phyloP scores from a whole-genome alignment of 2,888 invertebrate genomes.

The Synanthedon andrenaeformis region DNA sequence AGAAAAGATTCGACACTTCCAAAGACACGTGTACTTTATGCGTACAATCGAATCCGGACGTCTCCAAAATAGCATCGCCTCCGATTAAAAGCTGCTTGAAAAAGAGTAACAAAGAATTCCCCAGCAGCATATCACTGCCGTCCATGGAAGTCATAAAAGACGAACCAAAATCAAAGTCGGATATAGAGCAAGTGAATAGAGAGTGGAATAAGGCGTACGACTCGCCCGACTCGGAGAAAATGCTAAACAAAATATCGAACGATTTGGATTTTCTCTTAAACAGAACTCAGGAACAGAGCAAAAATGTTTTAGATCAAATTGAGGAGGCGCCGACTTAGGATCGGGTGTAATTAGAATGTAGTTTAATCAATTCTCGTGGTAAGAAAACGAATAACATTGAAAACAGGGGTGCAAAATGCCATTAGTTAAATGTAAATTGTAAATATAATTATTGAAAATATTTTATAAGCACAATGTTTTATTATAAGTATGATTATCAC shows the following conservation, averaged over 20 bases:
- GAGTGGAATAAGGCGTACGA: slow-evolving; percentile 52
- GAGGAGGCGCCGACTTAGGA: slow-evolving; percentile 54
- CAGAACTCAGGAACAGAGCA: slow-evolving; percentile 58
- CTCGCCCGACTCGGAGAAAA: slow-evolving; percentile 66
- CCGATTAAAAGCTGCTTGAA: slow-evolving; percentile 62
- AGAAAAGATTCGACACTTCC: slow-evolving; percentile 36
- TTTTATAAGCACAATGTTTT: too few species aligned
- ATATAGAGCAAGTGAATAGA: slow-evolving; percentile 47
- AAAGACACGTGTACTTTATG: slow-evolving; percentile 53
- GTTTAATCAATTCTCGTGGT: slow-evolving; percentile 8
- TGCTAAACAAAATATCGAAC: slow-evolving; percentile 84
- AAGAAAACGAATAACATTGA: slow-evolving; percentile 26
- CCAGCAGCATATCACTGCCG: slow-evolving; percentile 46
- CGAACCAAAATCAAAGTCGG: slow-evolving; percentile 32
- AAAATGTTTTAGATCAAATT: slow-evolving; percentile 35
- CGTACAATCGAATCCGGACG: slow-evolving; percentile 45
- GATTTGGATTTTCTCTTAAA: slow-evolving; percentile 86
- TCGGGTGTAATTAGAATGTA: neutral
- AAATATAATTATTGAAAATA: slow-evolving; percentile 7
- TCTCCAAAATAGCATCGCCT: slow-evolving; percentile 44
- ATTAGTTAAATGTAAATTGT: slow-evolving; percentile 20
- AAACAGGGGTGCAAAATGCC: slow-evolving; percentile 48
- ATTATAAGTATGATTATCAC: too few species aligned
- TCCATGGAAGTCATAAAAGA: slow-evolving; percentile 39
- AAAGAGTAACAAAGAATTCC: slow-evolving; percentile 34